These are phyloP conservation scores for Phalacrocorax aristotelis DNA, from an alignment of 2,113 vertebrate species.

Conservation along the genomic window DNA sequence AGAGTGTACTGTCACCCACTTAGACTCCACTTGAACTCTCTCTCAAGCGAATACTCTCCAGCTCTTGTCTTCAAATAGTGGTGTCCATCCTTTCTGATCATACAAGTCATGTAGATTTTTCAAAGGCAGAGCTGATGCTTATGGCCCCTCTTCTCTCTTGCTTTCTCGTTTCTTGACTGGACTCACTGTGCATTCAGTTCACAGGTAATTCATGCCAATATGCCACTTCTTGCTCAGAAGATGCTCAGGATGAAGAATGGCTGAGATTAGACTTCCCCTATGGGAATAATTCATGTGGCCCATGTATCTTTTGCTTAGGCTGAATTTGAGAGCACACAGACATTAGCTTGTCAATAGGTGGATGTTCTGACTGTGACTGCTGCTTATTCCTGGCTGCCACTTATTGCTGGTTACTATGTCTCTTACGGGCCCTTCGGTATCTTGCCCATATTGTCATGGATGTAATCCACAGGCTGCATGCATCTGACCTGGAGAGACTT, in stretches of 20 bases:
- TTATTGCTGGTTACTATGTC: neutral
- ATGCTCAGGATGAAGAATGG: neutral
- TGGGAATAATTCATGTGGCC: neutral
- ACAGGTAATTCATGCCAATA: neutral
- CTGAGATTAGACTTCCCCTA: neutral
- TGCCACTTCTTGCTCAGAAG: neutral
- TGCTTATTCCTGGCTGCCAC: neutral
- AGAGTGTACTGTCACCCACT: neutral
- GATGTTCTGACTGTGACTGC: neutral
- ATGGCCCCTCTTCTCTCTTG: neutral
- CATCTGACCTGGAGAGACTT: neutral
- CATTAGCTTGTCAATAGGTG: neutral
- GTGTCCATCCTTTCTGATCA: neutral
- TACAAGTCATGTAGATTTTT: neutral
- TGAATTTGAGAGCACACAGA: neutral
- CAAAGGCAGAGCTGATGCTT: constrained; percentile 15
- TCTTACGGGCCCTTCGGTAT: neutral
- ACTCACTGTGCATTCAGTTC: neutral
- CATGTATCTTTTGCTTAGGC: neutral
- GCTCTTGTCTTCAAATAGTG: constrained; percentile 12
- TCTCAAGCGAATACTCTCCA: neutral
- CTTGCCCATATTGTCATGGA: neutral
- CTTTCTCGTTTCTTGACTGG: neutral
- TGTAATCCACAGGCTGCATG: neutral
- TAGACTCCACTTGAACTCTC: neutral